Evolutionary conservation across 2,888 invertebrate species (phyloP), one percentile per base, ranked within the genome.

Genomic region (Dolichomitus sp.): DNA sequence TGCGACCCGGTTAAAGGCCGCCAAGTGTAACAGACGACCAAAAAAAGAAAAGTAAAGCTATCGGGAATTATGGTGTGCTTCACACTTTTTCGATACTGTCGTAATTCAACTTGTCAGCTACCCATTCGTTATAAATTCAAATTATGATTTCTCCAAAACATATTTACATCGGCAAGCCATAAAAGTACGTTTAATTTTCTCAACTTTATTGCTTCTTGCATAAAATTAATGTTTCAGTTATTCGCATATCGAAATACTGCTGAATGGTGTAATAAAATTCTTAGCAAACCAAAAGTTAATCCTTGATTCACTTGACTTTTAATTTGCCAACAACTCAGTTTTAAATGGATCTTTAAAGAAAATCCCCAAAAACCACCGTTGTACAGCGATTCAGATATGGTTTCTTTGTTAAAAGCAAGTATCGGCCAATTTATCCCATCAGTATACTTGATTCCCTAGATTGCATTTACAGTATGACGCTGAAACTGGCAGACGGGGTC

Each of bases 41-140:
- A 85, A 87, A n/a, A 87, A 85, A 84, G 83, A 87, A 87, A 85
- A 86, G 87, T 85, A 88, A 85, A 86, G 86, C 75, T 33, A 76
- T 78, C 75, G 82, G 75, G 76, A 84, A 79, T 66, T 70, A 65
- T 48, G 79, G 50, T 57, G 77, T 42, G 14, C 57, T 69, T 76
- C 37, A 69, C 45, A 75, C 73, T 80, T 33, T 65, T 63, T 74
- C 76, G 61, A 78, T 80, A 76, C 45, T 75, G 50, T 73, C 66
- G 80, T 83, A 23, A 54, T 68, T 52, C 27, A 65, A 54, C 11
- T 11, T 63, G 27, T 33, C 14, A 17, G 63, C 42, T 11, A 40
- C 40, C 23, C 33, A 17, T 37, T 73, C 27, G 65, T 65, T 59
- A 66, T 65, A 17, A 72, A 33, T 19, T 54, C 37, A 45, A 17